These are phyloP conservation scores for Pristionchus fissidentatus DNA, from an alignment of 2,888 invertebrate genomes.

Conservation along the genomic window DNA sequence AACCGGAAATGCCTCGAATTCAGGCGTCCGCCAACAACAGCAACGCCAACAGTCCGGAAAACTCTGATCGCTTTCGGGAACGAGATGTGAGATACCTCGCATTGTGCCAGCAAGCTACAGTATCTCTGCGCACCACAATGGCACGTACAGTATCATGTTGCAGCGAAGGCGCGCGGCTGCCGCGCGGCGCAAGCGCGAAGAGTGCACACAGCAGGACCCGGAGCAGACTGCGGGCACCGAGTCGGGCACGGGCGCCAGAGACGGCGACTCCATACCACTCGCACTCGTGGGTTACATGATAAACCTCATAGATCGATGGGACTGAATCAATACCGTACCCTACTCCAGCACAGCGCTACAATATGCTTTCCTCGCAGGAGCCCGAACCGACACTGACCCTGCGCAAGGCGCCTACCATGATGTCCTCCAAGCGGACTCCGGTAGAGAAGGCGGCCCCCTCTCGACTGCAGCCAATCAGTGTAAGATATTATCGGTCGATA, in stretches of 20 bases:
- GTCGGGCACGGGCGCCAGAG: not conserved
- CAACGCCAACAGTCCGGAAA: conserved; percentile 37
- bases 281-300: not conserved
- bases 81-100: not conserved
- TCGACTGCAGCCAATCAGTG: not conserved
- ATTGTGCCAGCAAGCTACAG: not conserved
- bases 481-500: not conserved
- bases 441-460: not conserved
- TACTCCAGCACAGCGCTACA: not conserved
- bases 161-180: not conserved
- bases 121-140: not conserved
- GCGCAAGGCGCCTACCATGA: not conserved
- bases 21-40: conserved; percentile 44
- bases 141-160: not conserved
- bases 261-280: conserved; percentile 13
- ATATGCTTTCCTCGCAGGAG: not conserved
- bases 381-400: not conserved
- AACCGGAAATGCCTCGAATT: not conserved
- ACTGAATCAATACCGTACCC: not conserved
- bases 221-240: too few relatives aligned
- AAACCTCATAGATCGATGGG: too few relatives aligned
- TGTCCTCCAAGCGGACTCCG: conserved; percentile 25
- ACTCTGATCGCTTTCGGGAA: conserved; percentile 14
- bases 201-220: not conserved
- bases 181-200: not conserved